These are phyloP conservation scores for Cryptocephalus moraei DNA, from an alignment of 2,888 invertebrate genomes.

Conservation along the genomic window DNA sequence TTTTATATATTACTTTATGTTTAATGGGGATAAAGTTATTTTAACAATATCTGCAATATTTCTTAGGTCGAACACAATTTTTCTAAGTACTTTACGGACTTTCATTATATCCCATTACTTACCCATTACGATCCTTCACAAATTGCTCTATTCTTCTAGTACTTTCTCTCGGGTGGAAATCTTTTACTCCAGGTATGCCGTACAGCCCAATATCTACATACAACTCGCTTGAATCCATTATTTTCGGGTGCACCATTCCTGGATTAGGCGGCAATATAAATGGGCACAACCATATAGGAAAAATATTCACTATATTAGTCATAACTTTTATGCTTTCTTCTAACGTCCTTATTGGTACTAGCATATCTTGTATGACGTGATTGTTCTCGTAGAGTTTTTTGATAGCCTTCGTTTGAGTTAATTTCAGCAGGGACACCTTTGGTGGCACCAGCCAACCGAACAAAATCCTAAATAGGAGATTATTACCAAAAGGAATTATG, in stretches of 20 bases:
- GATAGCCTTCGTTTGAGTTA: constrained; percentile 62
- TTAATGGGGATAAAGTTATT: too few species aligned
- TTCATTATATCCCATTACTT: constrained; percentile 12
- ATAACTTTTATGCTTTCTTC: constrained; percentile 53
- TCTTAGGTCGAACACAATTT: too few species aligned
- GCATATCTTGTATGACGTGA: constrained; percentile 74
- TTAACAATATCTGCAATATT: too few species aligned
- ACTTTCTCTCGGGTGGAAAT: constrained; percentile 52
- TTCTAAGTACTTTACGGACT: too few species aligned
- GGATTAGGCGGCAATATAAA: constrained; percentile 59
- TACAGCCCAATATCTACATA: constrained; percentile 77
- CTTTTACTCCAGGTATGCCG: constrained; percentile 56
- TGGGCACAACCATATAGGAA: constrained; percentile 77
- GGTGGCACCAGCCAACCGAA: constrained; percentile 79
- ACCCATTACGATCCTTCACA: constrained; percentile 56
- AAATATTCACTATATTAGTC: constrained; percentile 53
- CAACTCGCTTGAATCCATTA: constrained; percentile 31
- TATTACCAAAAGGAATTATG: constrained; percentile 75
- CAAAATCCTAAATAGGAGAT: constrained; percentile 57
- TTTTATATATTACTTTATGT: too few species aligned
- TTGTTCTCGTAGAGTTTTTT: constrained; percentile 62
- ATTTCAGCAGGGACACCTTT: constrained; percentile 68
- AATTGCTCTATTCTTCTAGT: constrained; percentile 61
- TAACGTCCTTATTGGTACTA: constrained; percentile 57
- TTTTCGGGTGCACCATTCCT: constrained; percentile 55